A percentile compares a stretch with the other conserved stretches of the same genome.
Conservation (phyloP, 2,113 vertebrate genomes). For the Mungos mungo region DNA sequence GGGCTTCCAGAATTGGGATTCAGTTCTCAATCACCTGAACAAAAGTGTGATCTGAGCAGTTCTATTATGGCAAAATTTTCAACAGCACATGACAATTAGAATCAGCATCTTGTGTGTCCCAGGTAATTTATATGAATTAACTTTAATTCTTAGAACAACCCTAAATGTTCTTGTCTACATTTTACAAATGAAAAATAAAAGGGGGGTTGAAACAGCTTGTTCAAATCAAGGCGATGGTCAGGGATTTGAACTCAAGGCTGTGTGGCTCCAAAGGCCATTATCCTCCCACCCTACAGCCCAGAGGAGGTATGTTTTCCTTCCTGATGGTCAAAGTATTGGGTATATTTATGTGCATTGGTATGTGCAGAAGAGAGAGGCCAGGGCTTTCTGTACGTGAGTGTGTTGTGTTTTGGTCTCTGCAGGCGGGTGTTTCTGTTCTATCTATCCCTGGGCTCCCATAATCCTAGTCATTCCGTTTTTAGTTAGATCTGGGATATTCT, state of each 20-base stretch:
- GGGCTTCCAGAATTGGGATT: not conserved
- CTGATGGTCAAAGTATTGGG: not conserved
- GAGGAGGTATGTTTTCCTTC: not conserved
- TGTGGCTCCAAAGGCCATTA: not conserved
- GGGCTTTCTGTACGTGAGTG: not conserved
- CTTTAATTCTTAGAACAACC: not conserved
- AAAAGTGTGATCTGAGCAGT: not conserved
- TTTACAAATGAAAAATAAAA: not conserved
- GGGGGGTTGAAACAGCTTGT: not conserved
- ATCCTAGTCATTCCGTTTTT: not conserved
- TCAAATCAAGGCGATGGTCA: not conserved
- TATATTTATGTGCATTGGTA: not conserved
- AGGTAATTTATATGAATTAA: not conserved
- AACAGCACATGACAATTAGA: not conserved
- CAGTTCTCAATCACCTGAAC: not conserved
- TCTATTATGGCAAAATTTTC: conserved; percentile 1
- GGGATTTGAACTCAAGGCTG: not conserved
- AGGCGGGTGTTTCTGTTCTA: not conserved
- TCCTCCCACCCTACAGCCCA: not conserved
- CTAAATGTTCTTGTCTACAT: not conserved
- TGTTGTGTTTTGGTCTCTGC: not conserved
- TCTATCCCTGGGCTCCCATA: not conserved
- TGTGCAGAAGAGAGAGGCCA: not conserved
- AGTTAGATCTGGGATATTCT: not conserved
- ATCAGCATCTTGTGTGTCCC: not conserved